Evolutionary conservation across 1,140 invertebrate species (phyloP).

Genomic region (Colletes gigas): DNA sequence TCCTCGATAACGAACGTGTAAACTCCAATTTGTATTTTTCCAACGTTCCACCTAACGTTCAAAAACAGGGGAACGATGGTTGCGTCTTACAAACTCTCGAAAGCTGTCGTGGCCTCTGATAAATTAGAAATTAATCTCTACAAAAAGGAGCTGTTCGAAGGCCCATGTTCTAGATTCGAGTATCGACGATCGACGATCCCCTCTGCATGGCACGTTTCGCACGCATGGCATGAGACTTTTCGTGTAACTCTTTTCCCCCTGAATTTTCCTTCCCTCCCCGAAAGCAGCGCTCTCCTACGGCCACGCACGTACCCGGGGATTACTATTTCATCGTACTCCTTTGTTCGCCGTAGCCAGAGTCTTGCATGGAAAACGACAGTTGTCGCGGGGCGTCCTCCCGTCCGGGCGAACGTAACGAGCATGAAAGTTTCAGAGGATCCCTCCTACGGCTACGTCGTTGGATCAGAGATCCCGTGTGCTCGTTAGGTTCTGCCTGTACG

Average conservation of each 20-base stretch:
- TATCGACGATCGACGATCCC: constrained; percentile 6
- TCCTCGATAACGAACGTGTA: background rate
- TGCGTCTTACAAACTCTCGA: too few relatives aligned
- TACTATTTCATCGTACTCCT: constrained; percentile 33
- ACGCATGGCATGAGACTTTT: constrained; percentile 8
- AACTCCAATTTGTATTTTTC: background rate
- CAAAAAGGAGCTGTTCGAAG: too few relatives aligned
- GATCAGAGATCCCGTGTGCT: background rate
- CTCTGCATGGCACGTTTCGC: constrained; percentile 13
- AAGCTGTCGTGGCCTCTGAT: too few relatives aligned
- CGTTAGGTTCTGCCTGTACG: constrained; percentile 25
- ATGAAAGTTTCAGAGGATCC: constrained; percentile 9
- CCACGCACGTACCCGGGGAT: constrained; percentile 29
- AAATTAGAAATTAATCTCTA: too few relatives aligned
- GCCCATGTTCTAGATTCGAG: too few relatives aligned
- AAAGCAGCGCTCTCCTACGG: background rate
- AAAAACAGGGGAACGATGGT: too few relatives aligned
- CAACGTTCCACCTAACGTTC: background rate
- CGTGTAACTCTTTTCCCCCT: background rate
- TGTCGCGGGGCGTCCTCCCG: background rate
- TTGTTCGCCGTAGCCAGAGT: constrained; percentile 15
- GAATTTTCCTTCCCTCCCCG: background rate
- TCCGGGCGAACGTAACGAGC: constrained; percentile 10
- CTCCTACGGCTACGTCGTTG: background rate
- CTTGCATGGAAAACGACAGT: constrained; percentile 37